These are phyloP conservation scores for Seriola rivoliana DNA, from an alignment of 2,113 vertebrate genomes.

Conservation along the genomic window DNA sequence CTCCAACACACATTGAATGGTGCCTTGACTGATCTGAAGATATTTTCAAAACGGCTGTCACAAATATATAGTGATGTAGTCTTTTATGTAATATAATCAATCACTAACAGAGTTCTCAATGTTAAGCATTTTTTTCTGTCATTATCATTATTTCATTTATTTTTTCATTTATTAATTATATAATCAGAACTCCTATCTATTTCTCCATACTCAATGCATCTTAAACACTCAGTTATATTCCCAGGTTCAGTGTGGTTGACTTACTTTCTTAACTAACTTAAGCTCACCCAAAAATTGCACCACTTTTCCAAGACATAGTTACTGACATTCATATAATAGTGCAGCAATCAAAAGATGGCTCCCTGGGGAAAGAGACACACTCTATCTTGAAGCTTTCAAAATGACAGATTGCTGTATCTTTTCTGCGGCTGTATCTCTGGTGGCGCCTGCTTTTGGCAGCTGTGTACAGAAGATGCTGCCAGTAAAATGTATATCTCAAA, in stretches of 20 bases:
- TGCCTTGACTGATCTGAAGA: slow-evolving; percentile 4
- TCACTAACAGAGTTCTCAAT: background rate
- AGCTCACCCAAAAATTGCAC: slow-evolving; percentile 4
- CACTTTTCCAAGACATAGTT: slow-evolving; percentile 20
- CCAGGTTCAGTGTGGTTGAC: background rate
- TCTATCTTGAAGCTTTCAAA: slow-evolving; percentile 12
- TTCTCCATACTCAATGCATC: background rate
- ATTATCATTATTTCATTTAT: background rate
- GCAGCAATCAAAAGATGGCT: slow-evolving; percentile 21
- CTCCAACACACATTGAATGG: background rate
- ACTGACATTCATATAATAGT: background rate
- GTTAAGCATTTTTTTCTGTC: background rate
- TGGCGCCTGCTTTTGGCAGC: slow-evolving; percentile 22
- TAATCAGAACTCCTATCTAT: background rate
- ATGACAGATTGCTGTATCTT: slow-evolving; percentile 16
- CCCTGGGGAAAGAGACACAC: background rate
- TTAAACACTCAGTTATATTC: background rate
- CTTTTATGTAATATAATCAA: background rate
- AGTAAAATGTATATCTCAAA: slow-evolving; percentile 20
- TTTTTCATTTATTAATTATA: background rate
- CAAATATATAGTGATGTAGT: background rate
- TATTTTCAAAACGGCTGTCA: slow-evolving; percentile 1
- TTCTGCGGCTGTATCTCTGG: background rate
- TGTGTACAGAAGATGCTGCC: slow-evolving; percentile 1
- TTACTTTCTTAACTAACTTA: slow-evolving; percentile 13